Evolutionary conservation across 2,113 vertebrate genomes (phyloP).

Genomic region (Oxyruncus cristatus): DNA sequence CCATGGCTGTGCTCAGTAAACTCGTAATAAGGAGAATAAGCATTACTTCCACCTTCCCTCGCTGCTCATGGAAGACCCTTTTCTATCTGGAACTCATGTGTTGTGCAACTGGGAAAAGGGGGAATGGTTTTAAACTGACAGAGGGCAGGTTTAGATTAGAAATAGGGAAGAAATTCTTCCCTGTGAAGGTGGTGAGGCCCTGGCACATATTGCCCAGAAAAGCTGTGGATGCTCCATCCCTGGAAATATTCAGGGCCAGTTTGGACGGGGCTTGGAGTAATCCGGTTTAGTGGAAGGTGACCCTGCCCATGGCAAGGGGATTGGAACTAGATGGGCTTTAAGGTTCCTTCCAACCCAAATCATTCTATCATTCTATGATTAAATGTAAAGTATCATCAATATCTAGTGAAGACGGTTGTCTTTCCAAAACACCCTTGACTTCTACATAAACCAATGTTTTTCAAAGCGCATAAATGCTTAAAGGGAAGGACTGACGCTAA

Average conservation of each 20-base stretch:
- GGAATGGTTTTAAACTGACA: neutral
- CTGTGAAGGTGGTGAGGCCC: neutral
- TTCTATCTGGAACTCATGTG: rapidly evolving
- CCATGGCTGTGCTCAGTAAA: neutral
- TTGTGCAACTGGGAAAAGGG: neutral
- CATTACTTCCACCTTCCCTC: neutral
- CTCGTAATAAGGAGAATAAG: rapidly evolving
- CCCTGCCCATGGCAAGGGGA: neutral
- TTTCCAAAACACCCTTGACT: neutral
- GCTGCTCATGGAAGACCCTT: neutral
- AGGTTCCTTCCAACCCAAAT: neutral
- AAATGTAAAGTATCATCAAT: neutral
- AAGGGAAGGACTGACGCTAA: neutral
- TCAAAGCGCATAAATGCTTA: neutral
- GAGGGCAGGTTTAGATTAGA: neutral
- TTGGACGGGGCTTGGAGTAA: rapidly evolving
- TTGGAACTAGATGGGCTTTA: neutral
- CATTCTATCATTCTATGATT: neutral
- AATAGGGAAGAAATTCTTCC: neutral
- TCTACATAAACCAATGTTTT: rapidly evolving
- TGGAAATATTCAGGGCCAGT: neutral
- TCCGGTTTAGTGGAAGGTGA: neutral
- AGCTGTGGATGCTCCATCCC: neutral
- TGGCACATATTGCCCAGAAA: neutral
- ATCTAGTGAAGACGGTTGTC: neutral